Evolutionary conservation across 2,113 vertebrate genomes (phyloP).

Genomic region (Megaceryle maxima): DNA sequence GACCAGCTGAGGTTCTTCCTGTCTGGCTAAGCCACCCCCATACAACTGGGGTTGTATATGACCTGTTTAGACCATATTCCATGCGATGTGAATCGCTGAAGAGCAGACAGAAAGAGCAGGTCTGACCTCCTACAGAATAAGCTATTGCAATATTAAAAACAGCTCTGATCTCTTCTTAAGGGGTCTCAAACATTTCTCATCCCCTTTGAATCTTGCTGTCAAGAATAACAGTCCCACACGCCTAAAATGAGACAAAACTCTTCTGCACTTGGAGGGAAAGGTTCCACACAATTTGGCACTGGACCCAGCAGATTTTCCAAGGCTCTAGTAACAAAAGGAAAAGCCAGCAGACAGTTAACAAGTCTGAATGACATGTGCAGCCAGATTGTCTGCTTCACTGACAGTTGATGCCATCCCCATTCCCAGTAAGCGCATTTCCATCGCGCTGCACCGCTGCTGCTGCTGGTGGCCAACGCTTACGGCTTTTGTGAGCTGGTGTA

Average conservation of each 20-base stretch:
- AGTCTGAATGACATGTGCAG: slow-evolving; percentile 49
- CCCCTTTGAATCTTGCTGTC: neutral
- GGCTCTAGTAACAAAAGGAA: neutral
- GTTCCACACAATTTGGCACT: neutral
- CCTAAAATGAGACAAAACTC: neutral
- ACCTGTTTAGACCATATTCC: neutral
- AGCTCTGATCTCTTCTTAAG: neutral
- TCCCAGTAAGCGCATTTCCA: slow-evolving; percentile 8
- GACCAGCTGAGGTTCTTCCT: neutral
- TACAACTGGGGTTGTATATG: neutral
- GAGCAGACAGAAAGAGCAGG: neutral
- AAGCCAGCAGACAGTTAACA: slow-evolving; percentile 13
- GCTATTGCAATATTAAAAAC: neutral
- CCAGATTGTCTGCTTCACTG: slow-evolving; percentile 46
- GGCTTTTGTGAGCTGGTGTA: neutral
- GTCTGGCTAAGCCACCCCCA: neutral
- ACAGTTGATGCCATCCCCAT: slow-evolving; percentile 47
- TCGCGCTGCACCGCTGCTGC: neutral
- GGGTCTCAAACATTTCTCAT: neutral
- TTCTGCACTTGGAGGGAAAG: neutral
- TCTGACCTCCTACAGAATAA: neutral
- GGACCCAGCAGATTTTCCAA: slow-evolving; percentile 2
- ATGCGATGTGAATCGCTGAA: neutral
- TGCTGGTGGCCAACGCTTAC: neutral
- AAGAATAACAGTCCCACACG: neutral